Evolutionary conservation across 2,888 invertebrate genomes (phyloP), one percentile per base, ranked within the genome.

Genomic region (Stenolophus ochropezus): DNA sequence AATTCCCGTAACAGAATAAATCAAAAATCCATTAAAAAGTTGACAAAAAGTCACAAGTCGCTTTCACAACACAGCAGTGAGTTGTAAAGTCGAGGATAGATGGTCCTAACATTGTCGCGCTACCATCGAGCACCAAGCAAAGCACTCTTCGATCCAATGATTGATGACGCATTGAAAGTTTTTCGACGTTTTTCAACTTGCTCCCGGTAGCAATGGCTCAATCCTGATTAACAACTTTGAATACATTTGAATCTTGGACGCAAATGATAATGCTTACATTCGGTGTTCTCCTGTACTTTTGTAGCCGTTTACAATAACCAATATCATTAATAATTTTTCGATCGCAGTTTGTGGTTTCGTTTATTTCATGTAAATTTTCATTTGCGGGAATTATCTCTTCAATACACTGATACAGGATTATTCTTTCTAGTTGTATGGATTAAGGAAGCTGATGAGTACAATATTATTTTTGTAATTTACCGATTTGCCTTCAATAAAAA

Each of bases 1-100:
- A 73, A 73, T 73, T 49, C 74, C 25, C 21, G 33, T 23, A 73
- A 73, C 47, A 73, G 76, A 76, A 76, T 76, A 76, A 76, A 76
- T 76, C 76, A 76, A 58, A 76, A 76, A 76, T 76, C 76, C 76
- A 76, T 76, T 76, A 76, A 56, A 53, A 76, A 76, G 58, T 76
- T 76, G 76, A 76, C 76, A 76, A 76, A 76, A 76, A 49, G 69
- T 53, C 74, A 69, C 69, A 69, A 69, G 51, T 11, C 61, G 61
- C 61, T 61, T 61, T 18, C 76, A 76, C 58, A 58, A 56, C 51
- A 75, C 56, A 56, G 27, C 53, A 56, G 76, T 58, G 76, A 53
- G 76, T 76, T 53, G 56, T 76, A 21, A 76, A 76, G 58, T 56
- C 53, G 76, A 73, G 27, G 76, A 76, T 76, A 58, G 58, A 56